Evolutionary conservation across 23 tunicate species (phyloP), one percentile per base, ranked within the genome.

Genomic region (Diplosoma virens): DNA sequence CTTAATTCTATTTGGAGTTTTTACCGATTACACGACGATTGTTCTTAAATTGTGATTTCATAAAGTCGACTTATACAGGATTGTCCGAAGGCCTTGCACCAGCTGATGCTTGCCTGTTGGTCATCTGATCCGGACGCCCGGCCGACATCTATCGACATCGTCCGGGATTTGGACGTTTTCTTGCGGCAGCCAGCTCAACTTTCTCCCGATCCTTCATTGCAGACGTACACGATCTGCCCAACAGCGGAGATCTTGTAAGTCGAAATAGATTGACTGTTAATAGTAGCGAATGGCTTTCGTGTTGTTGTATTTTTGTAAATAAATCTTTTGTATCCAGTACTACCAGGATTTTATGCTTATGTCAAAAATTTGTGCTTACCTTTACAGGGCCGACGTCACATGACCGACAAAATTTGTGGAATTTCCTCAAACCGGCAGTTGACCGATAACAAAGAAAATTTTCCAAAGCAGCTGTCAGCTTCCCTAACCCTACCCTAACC

Each of bases 61-160:
- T 11, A 22, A 56, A 20, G 17, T 56, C 24, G 6, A 4, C 0
- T 31, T 14, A 45, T 41, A n/a, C 56, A 87, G 94, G 67, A 52
- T 41, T 94, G 98, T 79, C 98, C 98, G 11, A 78, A 87, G 67
- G 59, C 63, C 11, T 73, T 94, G 25, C 95, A 87, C 82, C 37
- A 82, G 5, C 20, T 79, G 23, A 94, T 94, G 98, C 56, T 87
- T 36, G 79, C 72, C 14, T 94, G 98, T 54, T 94, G 98, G 98
- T 52, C 64, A 23, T 45, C 78, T 20, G 94, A 82, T 21, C 86
- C 98, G 31, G 47, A 36, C 11, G 60, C 24, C 14, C 83, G 98
- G 60, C 98, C 98, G 16, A 47, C 36, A 7, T 94, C 87, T 47
- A 45, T 18, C 7, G 76, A 86, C 9, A 53, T 93, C 14, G 85